Percentiles rank a stretch among this genome's conserved stretches.
These are phyloP conservation scores for Spodoptera littoralis DNA, from an alignment of 2,888 invertebrate genomes.

Conservation along the genomic window DNA sequence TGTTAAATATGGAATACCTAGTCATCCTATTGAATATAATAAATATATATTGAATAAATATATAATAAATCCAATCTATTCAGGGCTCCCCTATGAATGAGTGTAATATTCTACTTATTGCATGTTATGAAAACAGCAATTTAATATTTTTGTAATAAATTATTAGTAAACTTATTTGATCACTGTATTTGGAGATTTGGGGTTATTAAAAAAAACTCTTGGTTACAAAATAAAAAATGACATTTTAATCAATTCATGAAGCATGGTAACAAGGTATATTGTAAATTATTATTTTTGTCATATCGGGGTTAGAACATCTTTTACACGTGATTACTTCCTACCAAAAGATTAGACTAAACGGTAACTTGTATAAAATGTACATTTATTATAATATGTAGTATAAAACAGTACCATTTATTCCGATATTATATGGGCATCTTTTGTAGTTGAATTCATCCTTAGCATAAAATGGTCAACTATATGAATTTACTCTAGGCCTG, in stretches of 20 bases:
- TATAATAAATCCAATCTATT: no score
- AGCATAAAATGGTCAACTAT: conserved; percentile 80
- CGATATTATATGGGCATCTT: conserved; percentile 74
- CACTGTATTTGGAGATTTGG: neutral
- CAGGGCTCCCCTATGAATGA: no score
- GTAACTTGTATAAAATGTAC: conserved; percentile 89
- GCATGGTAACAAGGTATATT: conserved; percentile 88
- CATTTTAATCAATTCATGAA: conserved; percentile 88
- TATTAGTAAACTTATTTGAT: conserved; percentile 2
- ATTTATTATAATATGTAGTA: conserved; percentile 78
- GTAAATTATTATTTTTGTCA: conserved; percentile 83
- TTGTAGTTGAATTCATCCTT: conserved; percentile 79
- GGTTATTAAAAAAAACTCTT: conserved; percentile 71
- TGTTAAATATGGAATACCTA: no score
- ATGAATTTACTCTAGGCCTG: conserved; percentile 81
- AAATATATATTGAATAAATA: no score
- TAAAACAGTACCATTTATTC: conserved; percentile 84
- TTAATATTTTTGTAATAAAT: neutral
- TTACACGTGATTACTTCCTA: conserved; percentile 83
- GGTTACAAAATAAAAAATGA: conserved; percentile 88
- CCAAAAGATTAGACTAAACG: conserved; percentile 86
- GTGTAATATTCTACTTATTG: neutral
- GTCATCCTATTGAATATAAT: no score
- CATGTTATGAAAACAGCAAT: neutral
- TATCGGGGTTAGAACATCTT: conserved; percentile 84